These are phyloP conservation scores for Ceyx margarethae DNA, from an alignment of 2,113 vertebrate genomes.

Conservation along the genomic window DNA sequence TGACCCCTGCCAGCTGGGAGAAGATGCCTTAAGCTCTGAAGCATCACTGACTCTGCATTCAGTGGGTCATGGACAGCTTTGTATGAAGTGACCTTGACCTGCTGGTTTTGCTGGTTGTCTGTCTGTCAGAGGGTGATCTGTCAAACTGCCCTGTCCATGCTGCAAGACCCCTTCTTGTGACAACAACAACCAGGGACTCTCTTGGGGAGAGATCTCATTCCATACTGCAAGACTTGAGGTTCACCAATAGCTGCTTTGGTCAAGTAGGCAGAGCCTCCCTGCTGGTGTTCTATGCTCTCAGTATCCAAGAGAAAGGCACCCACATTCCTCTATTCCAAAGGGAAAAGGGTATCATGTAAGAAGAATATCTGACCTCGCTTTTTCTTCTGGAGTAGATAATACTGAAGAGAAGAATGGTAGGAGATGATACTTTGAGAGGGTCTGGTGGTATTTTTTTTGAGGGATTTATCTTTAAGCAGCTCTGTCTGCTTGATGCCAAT, in stretches of 20 bases:
- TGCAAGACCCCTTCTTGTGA: background rate
- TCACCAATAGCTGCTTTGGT: background rate
- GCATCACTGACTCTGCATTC: background rate
- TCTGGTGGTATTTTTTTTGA: background rate
- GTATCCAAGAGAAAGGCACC: background rate
- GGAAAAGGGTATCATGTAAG: background rate
- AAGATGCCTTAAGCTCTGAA: background rate
- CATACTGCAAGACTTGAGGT: background rate
- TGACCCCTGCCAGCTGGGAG: background rate
- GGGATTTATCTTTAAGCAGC: background rate
- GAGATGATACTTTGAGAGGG: background rate
- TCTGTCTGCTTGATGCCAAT: background rate
- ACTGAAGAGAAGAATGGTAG: background rate
- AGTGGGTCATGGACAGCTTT: background rate
- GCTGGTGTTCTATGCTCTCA: background rate
- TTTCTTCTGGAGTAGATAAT: background rate
- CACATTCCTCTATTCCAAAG: background rate
- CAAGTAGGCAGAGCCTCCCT: fast-evolving
- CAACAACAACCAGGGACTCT: background rate
- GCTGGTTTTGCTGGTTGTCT: background rate
- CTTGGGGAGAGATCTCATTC: background rate
- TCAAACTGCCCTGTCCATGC: background rate
- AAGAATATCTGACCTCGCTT: background rate
- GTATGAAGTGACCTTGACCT: background rate
- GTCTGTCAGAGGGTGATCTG: background rate